Base-by-base conservation (phyloP, 1,140 invertebrate genomes). In the Bursaphelenchus mucronatus region DNA sequence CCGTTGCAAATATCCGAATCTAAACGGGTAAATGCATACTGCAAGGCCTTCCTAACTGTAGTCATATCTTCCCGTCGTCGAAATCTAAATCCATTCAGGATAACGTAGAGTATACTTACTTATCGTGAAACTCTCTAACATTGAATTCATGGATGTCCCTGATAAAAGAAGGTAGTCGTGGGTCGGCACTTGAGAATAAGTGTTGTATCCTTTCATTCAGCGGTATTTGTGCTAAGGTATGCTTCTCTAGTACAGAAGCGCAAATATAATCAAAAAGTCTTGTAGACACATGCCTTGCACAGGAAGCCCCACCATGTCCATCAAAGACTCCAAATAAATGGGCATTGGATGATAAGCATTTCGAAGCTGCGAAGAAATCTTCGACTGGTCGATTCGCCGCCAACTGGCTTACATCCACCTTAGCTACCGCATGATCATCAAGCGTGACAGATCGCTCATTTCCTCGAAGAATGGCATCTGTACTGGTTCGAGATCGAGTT, bases 281-380 rank as follows among this genome's bases (percentile, higher is more conserved):
- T 6, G 74, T 75, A 56, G 65, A 77, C 10, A 79, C 74, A 55
- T 80, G 70, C 10, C 77, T 65, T 44, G 62, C 64, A 61, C 77
- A 79, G 13, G 67, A 55, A 9, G 71, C 72, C 43, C 78, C 78
- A 9, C 71, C 78, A 61, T 80, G 78, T 10, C 78, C 78, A 64
- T 80, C 78, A 47, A 80, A 80, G 5, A 80, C 76, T 17, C 79
- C 78, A 47, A 80, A 66, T 6, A 80, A 51, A 53, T 68, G 71
- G 19, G 78, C 78, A 53, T 76, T 67, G 17, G 79, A 81, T 1
- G 69, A 73, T 5, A 80, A 44, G 51, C 77, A 79, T 59, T 81
- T 81, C 10, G 76, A 66, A n/a, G 70, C 76, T 39, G 78, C 76
- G 54, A 68, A 81, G 53, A 73, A 81, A 49, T 80, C 78, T 64